These are phyloP conservation scores for Drosophila insularis DNA, from an alignment of 1,140 invertebrate genomes.

Conservation along the genomic window DNA sequence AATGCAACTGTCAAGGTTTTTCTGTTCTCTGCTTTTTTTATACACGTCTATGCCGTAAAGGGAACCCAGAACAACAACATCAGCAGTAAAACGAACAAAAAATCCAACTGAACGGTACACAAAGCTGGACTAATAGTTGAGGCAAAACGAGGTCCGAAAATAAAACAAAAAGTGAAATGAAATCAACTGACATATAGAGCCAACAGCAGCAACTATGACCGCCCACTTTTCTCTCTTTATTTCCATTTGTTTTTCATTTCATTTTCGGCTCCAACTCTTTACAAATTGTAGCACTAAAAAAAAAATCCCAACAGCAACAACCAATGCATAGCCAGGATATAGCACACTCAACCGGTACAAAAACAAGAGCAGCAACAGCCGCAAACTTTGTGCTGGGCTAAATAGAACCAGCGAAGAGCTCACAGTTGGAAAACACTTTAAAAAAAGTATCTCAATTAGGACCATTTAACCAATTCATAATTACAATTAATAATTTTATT, in stretches of 20 bases:
- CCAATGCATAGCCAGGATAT: slow-evolving; percentile 71
- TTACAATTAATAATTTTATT: background rate
- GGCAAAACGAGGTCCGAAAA: slow-evolving; percentile 44
- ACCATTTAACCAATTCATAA: too few species aligned
- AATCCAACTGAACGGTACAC: slow-evolving; percentile 45
- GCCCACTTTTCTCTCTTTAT: background rate
- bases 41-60: slow-evolving; percentile 50
- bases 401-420: slow-evolving; percentile 65
- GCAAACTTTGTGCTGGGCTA: slow-evolving; percentile 26
- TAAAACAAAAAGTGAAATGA: slow-evolving; percentile 71
- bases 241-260: background rate
- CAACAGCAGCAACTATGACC: slow-evolving; percentile 17
- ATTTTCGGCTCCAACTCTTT: slow-evolving; percentile 36
- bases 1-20: slow-evolving; percentile 78
- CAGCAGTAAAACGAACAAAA: slow-evolving; percentile 26
- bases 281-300: slow-evolving; percentile 66
- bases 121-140: slow-evolving; percentile 71
- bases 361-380: slow-evolving; percentile 33
- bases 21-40: slow-evolving; percentile 32
- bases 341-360: slow-evolving; percentile 45
- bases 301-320: slow-evolving; percentile 55
- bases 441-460: background rate
- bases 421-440: slow-evolving; percentile 15
- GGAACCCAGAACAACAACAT: slow-evolving; percentile 22
- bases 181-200: slow-evolving; percentile 78